Evolutionary conservation across 2,113 vertebrate genomes (phyloP), one percentile per base, ranked within the genome.

Genomic region (Thunnus maccoyii): DNA sequence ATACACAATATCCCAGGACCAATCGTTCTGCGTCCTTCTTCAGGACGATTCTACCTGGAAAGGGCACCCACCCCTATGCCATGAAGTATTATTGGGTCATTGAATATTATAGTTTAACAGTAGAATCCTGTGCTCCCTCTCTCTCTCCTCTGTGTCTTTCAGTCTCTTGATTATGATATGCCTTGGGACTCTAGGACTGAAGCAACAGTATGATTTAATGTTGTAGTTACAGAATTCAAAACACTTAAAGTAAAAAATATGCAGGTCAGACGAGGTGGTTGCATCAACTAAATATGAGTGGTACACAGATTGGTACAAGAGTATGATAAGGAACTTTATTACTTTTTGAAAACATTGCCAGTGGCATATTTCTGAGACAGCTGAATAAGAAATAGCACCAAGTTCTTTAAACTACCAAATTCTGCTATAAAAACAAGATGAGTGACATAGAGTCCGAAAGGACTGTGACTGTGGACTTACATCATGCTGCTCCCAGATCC

Each of bases 401-500:
- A 71, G 46, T 27, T 82, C 50, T 82, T 88, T 74, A 70, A 78
- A 87, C 69, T 17, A 68, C 22, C 66, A 83, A 57, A 81, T 76
- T 77, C 67, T 72, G 60, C 56, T 54, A 52, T 56, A 79, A 76
- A 83, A 74, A 30, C 57, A 68, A 64, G 55, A 78, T 57, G 85
- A 81, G 79, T 84, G 83, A 73, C 78, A 71, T n/a, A 27, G 15
- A 16, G 54, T 67, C 67, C 12, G 13, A 79, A 56, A 80, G 64
- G 12, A 73, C 55, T 82, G 82, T 92, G 88, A 88, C 77, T 82
- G 22, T 76, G 71, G 50, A 62, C 82, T 90, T 90, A 64, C 89
- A 92, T 93, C 89, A 90, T 83, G 78, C 82, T 71, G 65, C 67
- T 79, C 48, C 78, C 47, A 78, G 80, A 76, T 84, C 77, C 80